Evolutionary conservation across 64 coral and sea anemone genomes (phyloP), one percentile per base, ranked within the genome.

Genomic region (Platygyra sinensis): DNA sequence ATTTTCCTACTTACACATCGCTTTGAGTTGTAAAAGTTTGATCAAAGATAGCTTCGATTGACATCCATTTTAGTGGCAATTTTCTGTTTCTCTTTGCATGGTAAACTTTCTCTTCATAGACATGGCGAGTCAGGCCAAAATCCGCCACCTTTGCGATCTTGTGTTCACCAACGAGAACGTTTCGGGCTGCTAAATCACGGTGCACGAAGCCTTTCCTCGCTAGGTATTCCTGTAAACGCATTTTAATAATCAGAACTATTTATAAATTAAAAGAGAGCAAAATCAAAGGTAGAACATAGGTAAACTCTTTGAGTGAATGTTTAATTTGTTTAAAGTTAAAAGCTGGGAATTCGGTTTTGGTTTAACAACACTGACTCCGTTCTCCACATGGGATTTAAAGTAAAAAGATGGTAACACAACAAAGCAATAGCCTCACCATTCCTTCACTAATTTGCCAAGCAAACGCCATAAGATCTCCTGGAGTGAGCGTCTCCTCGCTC

Each of bases 21-120:
- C 94, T 96, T 28, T 96, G 87, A 0, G 55, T 28, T 72, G 94
- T 96, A 38, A 96, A 96, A 5, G 76, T 91, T 80, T 96, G 94
- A 86, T 96, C 90, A 79, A 96, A 96, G 13, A 96, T 96, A 52
- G 94, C 94, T 78, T 96, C 94, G 39, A 91, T 88, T 13, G 89
- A 91, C 94, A 96, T 96, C 94, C 94, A 96, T 49, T 96, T 96
- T 30, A 96, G 15, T 2, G 94, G 94, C 0, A 96, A 86, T 74
- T 82, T 89, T 38, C 94, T 74, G 79, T 39, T 77, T 1, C 90
- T 86, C 60, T 86, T 92, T 24, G 90, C 94, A 52, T 86, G 62
- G 72, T 96, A 96, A 73, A 96, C 79, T 52, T 89, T 93, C 62
- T 92, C 74, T 76, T 96, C 90, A 75, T 96, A 96, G 54, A 96